These are phyloP conservation scores for Odocoileus hemionus DNA, from an alignment of 2,113 vertebrate genomes.

Conservation along the genomic window DNA sequence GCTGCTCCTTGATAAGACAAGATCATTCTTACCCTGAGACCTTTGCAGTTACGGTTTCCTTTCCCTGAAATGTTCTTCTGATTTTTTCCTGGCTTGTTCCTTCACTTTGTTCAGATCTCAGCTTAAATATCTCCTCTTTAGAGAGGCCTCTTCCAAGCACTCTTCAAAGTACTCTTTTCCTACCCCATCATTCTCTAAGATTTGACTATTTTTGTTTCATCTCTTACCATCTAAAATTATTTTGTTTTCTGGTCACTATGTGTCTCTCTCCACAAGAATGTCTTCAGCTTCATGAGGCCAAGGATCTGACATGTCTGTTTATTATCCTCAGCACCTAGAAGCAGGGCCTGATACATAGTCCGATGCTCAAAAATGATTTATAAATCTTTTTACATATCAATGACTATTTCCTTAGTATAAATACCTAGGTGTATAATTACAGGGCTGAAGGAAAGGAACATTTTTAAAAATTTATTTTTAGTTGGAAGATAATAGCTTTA, in stretches of 20 bases:
- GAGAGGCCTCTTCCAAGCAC: not conserved
- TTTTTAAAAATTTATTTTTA: not conserved
- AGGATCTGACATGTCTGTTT: not conserved
- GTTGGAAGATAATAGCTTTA: not conserved
- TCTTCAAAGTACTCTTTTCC: not conserved
- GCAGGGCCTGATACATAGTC: not conserved
- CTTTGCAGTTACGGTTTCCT: not conserved
- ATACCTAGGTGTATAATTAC: not conserved
- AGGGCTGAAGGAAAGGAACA: not conserved
- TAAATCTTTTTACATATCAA: conserved; percentile 8
- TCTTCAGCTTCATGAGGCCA: conserved; percentile 2
- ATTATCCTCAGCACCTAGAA: not conserved
- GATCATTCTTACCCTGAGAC: not conserved
- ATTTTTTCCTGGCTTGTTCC: not conserved
- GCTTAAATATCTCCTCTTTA: not conserved
- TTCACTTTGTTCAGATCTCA: conserved; percentile 20
- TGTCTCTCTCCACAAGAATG: conserved; percentile 3
- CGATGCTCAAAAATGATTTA: not conserved
- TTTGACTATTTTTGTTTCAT: conserved; percentile 14
- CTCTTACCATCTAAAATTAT: conserved; percentile 12
- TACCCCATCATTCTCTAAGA: not conserved
- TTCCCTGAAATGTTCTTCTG: not conserved
- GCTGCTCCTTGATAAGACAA: not conserved
- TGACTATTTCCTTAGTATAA: conserved; percentile 21
- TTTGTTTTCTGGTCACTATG: not conserved